A percentile compares a stretch with the other conserved stretches of the same genome.
Evolutionary conservation across 2,797 vertebrate species (phyloP).

Genomic region (Lutjanus argentimaculatus): DNA sequence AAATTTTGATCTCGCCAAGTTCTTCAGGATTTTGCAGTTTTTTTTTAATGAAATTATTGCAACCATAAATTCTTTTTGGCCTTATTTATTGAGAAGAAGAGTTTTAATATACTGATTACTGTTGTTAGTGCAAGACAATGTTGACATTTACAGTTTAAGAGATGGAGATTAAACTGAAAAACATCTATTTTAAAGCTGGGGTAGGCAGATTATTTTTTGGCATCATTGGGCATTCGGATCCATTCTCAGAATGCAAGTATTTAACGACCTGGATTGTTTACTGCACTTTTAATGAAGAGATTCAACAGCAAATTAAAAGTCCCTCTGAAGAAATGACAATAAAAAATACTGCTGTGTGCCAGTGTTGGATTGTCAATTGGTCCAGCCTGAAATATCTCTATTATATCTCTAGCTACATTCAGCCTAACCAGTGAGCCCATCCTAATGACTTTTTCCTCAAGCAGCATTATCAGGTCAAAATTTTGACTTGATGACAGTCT

Average conservation of each 20-base stretch:
- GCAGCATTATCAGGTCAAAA: not conserved
- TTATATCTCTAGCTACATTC: too few species aligned
- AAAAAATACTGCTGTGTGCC: not conserved
- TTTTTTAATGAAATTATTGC: not conserved
- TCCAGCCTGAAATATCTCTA: not conserved
- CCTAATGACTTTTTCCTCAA: not conserved
- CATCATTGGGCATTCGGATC: too few species aligned
- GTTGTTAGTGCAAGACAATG: not conserved
- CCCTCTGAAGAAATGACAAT: not conserved
- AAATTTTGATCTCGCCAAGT: not conserved
- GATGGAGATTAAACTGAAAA: not conserved
- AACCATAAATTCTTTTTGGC: not conserved
- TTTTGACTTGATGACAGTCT: not conserved
- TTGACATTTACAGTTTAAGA: not conserved
- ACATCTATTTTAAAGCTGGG: not conserved
- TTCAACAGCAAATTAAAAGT: not conserved
- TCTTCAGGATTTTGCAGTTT: not conserved
- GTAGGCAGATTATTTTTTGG: too few species aligned
- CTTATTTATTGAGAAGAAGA: not conserved
- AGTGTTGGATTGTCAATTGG: not conserved
- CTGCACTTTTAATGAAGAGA: not conserved
- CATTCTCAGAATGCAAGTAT: too few species aligned
- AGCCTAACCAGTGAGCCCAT: too few species aligned
- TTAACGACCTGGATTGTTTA: too few species aligned
- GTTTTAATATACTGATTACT: not conserved